These are phyloP conservation scores for Accipiter virgatus DNA, from an alignment of 2,113 vertebrate species.

Conservation along the genomic window DNA sequence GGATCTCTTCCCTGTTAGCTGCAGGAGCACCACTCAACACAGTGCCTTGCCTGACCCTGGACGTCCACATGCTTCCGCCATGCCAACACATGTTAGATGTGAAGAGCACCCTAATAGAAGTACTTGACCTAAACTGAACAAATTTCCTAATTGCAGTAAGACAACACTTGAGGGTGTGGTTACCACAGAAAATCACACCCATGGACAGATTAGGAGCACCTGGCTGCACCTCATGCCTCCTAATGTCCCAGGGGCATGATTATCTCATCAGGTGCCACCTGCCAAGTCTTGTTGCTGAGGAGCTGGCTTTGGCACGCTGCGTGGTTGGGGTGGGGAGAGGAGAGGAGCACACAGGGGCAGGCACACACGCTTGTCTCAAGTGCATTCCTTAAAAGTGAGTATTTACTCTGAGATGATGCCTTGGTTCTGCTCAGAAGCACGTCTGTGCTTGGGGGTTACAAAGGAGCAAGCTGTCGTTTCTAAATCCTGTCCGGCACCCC, in stretches of 20 bases:
- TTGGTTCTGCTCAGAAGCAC: neutral
- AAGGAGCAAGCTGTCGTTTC: neutral
- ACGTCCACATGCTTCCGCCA: neutral
- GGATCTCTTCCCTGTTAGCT: neutral
- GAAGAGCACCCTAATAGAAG: neutral
- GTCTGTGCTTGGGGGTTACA: neutral
- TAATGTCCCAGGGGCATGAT: slow-evolving; percentile 12
- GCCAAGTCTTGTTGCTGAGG: slow-evolving; percentile 55
- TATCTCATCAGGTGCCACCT: slow-evolving; percentile 52
- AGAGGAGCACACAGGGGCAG: neutral
- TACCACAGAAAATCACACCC: slow-evolving; percentile 37
- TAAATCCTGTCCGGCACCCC: neutral
- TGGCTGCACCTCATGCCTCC: slow-evolving; percentile 34
- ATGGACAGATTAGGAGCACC: slow-evolving; percentile 36
- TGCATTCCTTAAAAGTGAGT: slow-evolving; percentile 3
- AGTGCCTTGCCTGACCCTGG: neutral
- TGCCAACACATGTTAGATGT: neutral
- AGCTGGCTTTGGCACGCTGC: neutral
- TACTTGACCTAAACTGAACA: slow-evolving; percentile 32
- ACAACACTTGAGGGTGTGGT: slow-evolving; percentile 53
- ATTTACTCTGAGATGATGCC: neutral
- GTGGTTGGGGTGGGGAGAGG: neutral
- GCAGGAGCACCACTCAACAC: neutral
- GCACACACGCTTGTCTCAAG: neutral
- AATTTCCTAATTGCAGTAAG: slow-evolving; percentile 48